Conservation (phyloP, 2,113 vertebrate species). For the Eubucco bourcierii region DNA sequence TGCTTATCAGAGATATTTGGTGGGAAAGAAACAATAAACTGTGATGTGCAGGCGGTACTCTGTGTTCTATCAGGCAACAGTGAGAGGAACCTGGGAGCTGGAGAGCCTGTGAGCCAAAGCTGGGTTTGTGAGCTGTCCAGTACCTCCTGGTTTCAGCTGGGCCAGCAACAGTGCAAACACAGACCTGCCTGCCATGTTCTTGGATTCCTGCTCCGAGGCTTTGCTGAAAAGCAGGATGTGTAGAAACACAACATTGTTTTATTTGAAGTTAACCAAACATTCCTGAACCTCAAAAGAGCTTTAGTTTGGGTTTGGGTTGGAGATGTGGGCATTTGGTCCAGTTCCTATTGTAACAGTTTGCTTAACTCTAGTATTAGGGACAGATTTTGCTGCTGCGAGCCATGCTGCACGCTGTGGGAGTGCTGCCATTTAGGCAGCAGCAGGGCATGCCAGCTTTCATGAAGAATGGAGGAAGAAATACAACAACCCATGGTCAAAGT, state of each 20-base stretch:
- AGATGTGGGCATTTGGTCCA: constrained; percentile 25
- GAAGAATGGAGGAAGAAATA: neutral
- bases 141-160: neutral
- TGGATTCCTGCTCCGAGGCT: constrained; percentile 29
- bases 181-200: constrained; percentile 34
- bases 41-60: neutral
- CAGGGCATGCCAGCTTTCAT: neutral
- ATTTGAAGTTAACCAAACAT: constrained; percentile 58
- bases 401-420: neutral
- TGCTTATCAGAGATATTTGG: neutral
- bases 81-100: neutral
- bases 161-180: constrained; percentile 43
- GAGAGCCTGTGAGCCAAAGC: neutral
- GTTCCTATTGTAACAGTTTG: constrained; percentile 55
- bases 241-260: constrained; percentile 52
- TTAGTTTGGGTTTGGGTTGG: constrained; percentile 35
- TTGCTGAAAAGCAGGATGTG: constrained; percentile 36
- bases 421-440: neutral
- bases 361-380: neutral
- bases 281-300: constrained; percentile 30
- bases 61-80: neutral
- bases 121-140: constrained; percentile 33
- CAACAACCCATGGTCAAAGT: neutral
- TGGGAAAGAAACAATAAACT: neutral
- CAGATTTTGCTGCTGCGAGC: neutral